Evolutionary conservation across 2,797 vertebrate species (phyloP), one percentile per base, ranked within the genome.

Genomic region (Menidia menidia): DNA sequence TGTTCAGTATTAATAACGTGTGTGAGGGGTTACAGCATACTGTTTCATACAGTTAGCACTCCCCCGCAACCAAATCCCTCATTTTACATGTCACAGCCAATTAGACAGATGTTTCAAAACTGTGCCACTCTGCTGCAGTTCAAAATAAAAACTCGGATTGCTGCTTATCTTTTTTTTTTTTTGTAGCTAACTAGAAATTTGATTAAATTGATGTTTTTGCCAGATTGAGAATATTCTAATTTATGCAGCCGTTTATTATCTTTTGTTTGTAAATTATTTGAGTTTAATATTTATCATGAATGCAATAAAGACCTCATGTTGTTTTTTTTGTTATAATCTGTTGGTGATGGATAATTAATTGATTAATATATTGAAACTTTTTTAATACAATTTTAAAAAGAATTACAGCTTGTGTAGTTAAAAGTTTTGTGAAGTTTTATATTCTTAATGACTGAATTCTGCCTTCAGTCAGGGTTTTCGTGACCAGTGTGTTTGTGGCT

Each of bases 1-100:
- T 84, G 77, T 90, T 91, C 83, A 88, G 87, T 92, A 88, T 92
- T 91, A 91, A 89, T 91, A 89, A 88, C 64, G 90, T 80, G 82
- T 83, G 88, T 92, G 75, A 87, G 83, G 80, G 88, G 77, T 85
- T 81, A 89, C 60, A 84, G 89, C 88, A 58, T 91, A 88, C 84
- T 80, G 89, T 92, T 94, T 86, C 92, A 88, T 82, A 75, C 79
- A 89, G 85, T 89, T 87, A 87, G 77, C 58, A 7, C 81, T 75
- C 74, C 81, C 80, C 73, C 57, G 47, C 81, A 90, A 84, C 86
- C 75, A 86, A 87, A 92, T 85, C 85, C 82, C 65, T 89, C 90
- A 88, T 88, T 92, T 92, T 88, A 86, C 77, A 87, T 82, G 88
- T 92, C 90, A 88, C 45, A 67, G 87, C 80, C 85, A 88, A 93